phyloP scores from a whole-genome alignment of 2,797 vertebrate species.

The Zenarchopterus dispar region DNA sequence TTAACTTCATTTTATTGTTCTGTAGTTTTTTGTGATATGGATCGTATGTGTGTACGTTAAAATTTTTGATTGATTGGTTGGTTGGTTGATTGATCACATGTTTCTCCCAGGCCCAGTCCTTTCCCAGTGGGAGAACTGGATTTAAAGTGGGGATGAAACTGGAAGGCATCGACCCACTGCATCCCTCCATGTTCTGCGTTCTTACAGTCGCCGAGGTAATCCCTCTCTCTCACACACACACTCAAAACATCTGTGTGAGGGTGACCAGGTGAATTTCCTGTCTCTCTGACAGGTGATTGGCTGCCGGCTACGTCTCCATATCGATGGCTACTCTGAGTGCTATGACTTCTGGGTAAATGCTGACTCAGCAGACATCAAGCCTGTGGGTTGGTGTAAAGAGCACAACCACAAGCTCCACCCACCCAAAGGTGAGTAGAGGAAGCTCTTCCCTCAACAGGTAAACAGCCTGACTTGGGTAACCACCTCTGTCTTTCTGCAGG shows the following conservation, averaged over 20 bases:
- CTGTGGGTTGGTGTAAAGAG: slow-evolving; percentile 86
- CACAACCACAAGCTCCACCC: slow-evolving; percentile 85
- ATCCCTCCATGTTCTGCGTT: slow-evolving; percentile 85
- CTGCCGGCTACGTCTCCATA: slow-evolving; percentile 86
- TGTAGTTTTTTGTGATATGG: too few species aligned
- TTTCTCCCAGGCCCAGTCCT: slow-evolving; percentile 72
- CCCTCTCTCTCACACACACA: background rate
- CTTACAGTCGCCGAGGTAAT: slow-evolving; percentile 84
- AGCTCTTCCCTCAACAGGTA: background rate
- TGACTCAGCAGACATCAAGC: slow-evolving; percentile 86
- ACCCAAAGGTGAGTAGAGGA: slow-evolving; percentile 83
- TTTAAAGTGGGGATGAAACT: slow-evolving; percentile 85
- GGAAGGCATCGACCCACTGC: slow-evolving; percentile 83
- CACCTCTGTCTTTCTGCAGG: slow-evolving; percentile 70
- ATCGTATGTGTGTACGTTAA: too few species aligned
- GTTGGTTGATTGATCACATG: too few species aligned
- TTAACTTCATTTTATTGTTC: too few species aligned
- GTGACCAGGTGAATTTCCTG: background rate
- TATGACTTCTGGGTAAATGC: slow-evolving; percentile 92
- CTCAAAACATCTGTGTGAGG: background rate
- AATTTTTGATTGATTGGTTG: too few species aligned
- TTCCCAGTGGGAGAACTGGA: slow-evolving; percentile 73
- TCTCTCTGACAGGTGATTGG: slow-evolving; percentile 84
- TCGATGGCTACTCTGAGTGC: slow-evolving; percentile 89
- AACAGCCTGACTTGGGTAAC: background rate